A percentile compares a stretch with the other conserved stretches of the same genome.
Conservation (phyloP, 2,888 invertebrate species). For the Agrenia bidenticulata region DNA sequence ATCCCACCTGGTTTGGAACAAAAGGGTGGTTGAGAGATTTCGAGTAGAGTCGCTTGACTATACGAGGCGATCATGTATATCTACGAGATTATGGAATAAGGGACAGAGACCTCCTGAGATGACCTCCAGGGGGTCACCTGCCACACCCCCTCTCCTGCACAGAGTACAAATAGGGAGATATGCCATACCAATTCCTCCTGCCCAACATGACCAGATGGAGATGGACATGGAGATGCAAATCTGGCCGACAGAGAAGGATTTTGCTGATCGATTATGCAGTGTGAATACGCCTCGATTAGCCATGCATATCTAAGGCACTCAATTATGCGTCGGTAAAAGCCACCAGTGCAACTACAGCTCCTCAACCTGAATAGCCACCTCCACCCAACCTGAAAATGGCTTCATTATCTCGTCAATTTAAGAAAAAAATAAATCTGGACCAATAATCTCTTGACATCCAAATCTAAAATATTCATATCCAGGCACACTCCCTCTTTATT, state of each 20-base stretch:
- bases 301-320: too few relatives aligned
- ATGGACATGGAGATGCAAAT: neutral
- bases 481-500: too few relatives aligned
- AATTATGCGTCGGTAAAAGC: too few relatives aligned
- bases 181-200: neutral
- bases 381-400: conserved; percentile 34
- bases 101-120: conserved; percentile 51
- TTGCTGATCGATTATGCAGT: conserved; percentile 52
- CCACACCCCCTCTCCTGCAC: conserved; percentile 51
- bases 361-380: conserved; percentile 12
- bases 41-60: too few relatives aligned
- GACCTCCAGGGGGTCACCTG: conserved; percentile 52
- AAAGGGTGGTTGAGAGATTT: too few relatives aligned
- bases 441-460: neutral
- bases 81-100: too few relatives aligned
- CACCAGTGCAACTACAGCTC: too few relatives aligned
- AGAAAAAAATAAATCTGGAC: neutral
- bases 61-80: too few relatives aligned
- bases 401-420: conserved; percentile 34
- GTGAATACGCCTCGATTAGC: conserved; percentile 34
- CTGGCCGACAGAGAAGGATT: conserved; percentile 11
- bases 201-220: neutral
- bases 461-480: too few relatives aligned
- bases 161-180: too few relatives aligned
- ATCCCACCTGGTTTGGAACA: too few relatives aligned